These are phyloP conservation scores for Malurus alboscapulatus DNA, from an alignment of 2,113 vertebrate species.

Conservation along the genomic window DNA sequence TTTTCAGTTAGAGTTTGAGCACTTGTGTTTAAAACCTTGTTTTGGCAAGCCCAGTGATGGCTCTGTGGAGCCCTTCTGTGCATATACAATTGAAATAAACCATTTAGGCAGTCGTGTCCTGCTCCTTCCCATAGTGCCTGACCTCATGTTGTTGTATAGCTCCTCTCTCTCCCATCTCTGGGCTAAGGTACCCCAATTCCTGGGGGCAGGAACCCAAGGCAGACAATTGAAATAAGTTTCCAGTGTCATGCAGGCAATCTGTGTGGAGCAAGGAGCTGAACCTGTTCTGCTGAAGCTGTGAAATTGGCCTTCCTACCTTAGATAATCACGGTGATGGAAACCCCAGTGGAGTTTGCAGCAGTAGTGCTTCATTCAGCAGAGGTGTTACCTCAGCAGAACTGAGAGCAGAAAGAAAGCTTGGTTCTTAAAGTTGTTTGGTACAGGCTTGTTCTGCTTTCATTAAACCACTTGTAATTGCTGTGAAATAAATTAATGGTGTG, in stretches of 20 bases:
- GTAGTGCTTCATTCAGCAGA: background rate
- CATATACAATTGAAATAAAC: background rate
- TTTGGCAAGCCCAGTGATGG: background rate
- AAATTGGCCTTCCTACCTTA: background rate
- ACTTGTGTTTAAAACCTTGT: background rate
- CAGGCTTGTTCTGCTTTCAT: background rate
- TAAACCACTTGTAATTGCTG: background rate
- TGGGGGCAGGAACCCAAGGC: background rate
- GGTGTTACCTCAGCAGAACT: background rate
- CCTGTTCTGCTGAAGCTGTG: background rate
- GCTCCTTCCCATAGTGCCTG: background rate
- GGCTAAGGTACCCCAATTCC: background rate
- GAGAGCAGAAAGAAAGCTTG: background rate
- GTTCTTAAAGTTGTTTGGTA: background rate
- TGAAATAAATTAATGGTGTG: background rate
- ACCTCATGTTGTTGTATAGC: background rate
- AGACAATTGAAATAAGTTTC: background rate
- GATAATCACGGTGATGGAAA: background rate
- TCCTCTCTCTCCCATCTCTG: accelerated
- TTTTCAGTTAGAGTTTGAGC: background rate
- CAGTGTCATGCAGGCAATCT: background rate
- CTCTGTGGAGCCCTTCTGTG: background rate
- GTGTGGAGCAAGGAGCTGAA: background rate
- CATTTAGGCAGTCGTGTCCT: background rate
- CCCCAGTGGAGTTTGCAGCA: background rate